Base-by-base conservation (phyloP, 2,888 invertebrate species). In the Cryptus armator region DNA sequence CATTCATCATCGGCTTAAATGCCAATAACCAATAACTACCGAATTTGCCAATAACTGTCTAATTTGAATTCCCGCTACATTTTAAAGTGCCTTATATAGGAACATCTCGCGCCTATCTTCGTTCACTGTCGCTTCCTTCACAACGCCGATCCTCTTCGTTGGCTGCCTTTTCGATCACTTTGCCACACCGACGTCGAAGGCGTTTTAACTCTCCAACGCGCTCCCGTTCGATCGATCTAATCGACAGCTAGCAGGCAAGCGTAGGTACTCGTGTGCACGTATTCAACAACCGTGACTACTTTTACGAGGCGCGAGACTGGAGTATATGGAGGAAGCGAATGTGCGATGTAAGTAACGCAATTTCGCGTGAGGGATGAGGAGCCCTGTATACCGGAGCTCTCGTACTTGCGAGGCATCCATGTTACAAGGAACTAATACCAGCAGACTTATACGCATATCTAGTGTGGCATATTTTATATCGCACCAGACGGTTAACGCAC, bases 221-320 rank as follows among this genome's bases (percentile, higher is more conserved):
- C 77, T 59, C 48, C 71, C 59, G 64, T 81, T 81, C 81, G 84
- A 84, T 84, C 81, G 84, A 84, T 81, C 77, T 81, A 74, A 84
- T 84, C 84, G 84, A 81, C 77, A 81, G 64, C 74, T 46, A 43
- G 56, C 10, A 71, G 62, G 16, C 80, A 66, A 81, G 53, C 48
- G 66, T 62, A 62, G 44, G 62, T 43, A 43, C 53, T 37, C 24
- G 44, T 32, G 67, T 68, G 77, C 81, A 68, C 72, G 77, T 64
- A 81, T 74, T 81, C 84, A 84, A 84, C 74, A 81, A 68, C 81
- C 81, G 68, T 62, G 72, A 81, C 84, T 78, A 59, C 68, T 84
- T 84, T 81, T 84, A 84, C 84, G 84, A 81, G 81, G 74, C 81
- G 74, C 77, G 81, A 81, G 77, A 51, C 68, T 56, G 32, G 64